phyloP scores from a whole-genome alignment of 2,888 invertebrate species.

The Capitulum mitella region DNA sequence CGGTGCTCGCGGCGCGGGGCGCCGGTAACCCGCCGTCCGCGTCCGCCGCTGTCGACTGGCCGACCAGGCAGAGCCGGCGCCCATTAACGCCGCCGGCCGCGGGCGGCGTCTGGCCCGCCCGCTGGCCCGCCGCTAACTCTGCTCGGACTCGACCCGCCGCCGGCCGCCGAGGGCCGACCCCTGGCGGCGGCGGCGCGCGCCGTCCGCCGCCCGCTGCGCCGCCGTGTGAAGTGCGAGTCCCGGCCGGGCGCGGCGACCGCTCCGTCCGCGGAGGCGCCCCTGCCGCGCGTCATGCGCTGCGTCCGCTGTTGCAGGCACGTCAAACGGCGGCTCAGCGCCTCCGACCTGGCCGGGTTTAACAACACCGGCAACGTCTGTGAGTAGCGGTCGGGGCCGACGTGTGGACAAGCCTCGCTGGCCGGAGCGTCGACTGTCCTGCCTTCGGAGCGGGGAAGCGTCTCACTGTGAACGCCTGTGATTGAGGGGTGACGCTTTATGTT shows the following conservation, averaged over 20 bases:
- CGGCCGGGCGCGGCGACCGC: not conserved
- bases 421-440: no score
- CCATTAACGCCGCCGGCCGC: not conserved
- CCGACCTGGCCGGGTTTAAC: constrained; percentile 69
- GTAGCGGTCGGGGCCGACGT: no score
- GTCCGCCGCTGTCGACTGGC: not conserved
- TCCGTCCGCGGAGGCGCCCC: not conserved
- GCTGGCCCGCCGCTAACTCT: no score
- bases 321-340: constrained; percentile 51
- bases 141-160: no score
- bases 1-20: not conserved
- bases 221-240: no score
- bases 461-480: no score
- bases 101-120: not conserved
- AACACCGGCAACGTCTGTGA: constrained; percentile 67
- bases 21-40: not conserved
- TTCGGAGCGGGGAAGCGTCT: no score
- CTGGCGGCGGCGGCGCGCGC: not conserved
- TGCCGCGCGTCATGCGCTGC: not conserved
- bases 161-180: not conserved
- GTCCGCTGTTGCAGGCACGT: constrained; percentile 28
- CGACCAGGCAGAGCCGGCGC: no score
- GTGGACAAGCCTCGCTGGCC: no score
- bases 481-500: no score
- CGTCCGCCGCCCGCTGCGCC: not conserved